phyloP scores from a whole-genome alignment of 2,113 vertebrate species.

The Ictalurus furcatus region DNA sequence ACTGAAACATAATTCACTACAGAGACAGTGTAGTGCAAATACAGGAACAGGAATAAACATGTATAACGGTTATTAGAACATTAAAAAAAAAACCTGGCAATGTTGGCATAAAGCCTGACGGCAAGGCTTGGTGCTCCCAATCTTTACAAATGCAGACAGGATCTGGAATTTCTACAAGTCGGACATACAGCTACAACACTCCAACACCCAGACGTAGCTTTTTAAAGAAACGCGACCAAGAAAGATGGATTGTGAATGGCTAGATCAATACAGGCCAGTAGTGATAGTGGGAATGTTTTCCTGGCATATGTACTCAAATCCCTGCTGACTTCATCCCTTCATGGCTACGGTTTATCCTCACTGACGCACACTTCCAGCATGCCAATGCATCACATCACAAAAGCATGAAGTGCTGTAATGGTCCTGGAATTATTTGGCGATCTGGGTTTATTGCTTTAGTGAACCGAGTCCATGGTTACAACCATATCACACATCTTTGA shows the following conservation, averaged over 20 bases:
- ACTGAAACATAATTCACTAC: background rate
- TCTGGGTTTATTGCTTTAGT: background rate
- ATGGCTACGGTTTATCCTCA: background rate
- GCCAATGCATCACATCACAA: background rate
- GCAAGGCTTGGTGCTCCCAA: background rate
- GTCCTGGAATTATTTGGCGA: background rate
- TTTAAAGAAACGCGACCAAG: background rate
- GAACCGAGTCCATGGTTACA: background rate
- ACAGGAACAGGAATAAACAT: background rate
- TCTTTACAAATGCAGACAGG: background rate
- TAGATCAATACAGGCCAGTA: background rate
- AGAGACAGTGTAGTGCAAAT: background rate
- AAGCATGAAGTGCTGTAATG: background rate
- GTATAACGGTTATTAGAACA: background rate
- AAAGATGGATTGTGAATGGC: background rate
- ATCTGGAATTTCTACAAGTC: background rate
- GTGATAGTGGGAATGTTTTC: background rate
- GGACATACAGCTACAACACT: background rate
- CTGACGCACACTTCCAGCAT: background rate
- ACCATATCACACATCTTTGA: background rate
- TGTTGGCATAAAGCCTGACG: background rate
- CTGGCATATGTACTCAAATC: background rate
- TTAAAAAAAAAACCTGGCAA: background rate
- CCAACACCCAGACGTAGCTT: background rate
- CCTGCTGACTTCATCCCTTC: background rate